Percentiles rank a stretch among this genome's conserved stretches.
phyloP scores from a whole-genome alignment of 2,113 vertebrate genomes.

The Sylvicapra grimmia region DNA sequence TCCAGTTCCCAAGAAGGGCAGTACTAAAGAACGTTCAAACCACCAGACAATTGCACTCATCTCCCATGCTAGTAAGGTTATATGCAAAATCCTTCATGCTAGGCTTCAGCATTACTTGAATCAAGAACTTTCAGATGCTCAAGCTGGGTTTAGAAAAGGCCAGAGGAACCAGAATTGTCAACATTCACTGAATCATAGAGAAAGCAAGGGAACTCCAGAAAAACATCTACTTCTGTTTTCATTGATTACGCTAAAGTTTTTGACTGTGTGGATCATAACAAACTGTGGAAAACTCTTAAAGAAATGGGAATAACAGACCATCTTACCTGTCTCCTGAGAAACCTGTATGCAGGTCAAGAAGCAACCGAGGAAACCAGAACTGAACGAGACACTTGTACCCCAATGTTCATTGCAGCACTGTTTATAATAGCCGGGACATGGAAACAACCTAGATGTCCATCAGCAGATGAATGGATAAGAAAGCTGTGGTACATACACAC shows the following conservation, averaged over 20 bases:
- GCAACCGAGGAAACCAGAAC: not conserved
- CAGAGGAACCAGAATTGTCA: not conserved
- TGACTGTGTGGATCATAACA: not conserved
- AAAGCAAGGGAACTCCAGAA: not conserved
- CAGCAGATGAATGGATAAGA: no score
- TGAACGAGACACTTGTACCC: no score
- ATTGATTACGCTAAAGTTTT: not conserved
- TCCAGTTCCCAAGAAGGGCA: not conserved
- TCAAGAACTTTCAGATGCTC: not conserved
- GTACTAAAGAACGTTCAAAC: not conserved
- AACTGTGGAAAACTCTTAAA: not conserved
- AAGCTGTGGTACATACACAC: no score
- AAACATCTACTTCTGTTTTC: not conserved
- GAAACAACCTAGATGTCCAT: no score
- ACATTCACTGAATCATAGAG: not conserved
- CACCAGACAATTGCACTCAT: not conserved
- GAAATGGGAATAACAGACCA: not conserved
- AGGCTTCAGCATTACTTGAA: not conserved
- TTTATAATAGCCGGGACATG: no score
- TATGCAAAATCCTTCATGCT: not conserved
- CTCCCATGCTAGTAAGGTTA: not conserved
- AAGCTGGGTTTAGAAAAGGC: not conserved
- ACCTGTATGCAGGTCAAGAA: not conserved
- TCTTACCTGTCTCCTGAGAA: not conserved
- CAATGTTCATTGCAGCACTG: no score